These are phyloP conservation scores for Yponomeuta cagnagella DNA, from an alignment of 2,888 invertebrate genomes.

Conservation along the genomic window DNA sequence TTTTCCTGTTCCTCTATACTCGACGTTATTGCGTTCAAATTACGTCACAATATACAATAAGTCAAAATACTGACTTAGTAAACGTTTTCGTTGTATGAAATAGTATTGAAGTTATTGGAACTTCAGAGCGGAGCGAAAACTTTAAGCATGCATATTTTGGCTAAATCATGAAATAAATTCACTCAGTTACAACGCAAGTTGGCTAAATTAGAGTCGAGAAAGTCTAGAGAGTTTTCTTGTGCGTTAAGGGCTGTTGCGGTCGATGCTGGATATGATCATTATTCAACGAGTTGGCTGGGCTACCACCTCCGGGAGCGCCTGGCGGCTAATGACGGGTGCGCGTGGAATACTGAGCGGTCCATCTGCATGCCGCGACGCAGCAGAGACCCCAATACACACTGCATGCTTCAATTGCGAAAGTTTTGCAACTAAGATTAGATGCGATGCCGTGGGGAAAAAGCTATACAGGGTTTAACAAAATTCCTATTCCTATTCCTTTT, in stretches of 20 bases:
- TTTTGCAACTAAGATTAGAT: constrained; percentile 1
- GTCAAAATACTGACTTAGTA: too few relatives aligned
- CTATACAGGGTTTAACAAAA: not conserved
- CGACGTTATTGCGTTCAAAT: too few relatives aligned
- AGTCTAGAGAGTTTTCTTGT: not conserved
- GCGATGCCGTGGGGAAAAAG: not conserved
- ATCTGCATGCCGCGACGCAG: constrained; percentile 21
- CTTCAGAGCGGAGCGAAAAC: too few relatives aligned
- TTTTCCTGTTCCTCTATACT: constrained; percentile 22
- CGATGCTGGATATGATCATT: not conserved
- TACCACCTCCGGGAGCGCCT: constrained; percentile 23
- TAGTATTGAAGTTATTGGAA: too few relatives aligned
- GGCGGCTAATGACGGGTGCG: constrained; percentile 63
- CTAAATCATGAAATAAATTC: too few relatives aligned
- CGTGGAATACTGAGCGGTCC: constrained; percentile 59
- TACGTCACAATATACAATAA: too few relatives aligned
- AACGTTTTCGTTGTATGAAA: too few relatives aligned
- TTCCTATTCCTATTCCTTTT: too few relatives aligned
- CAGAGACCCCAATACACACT: constrained; percentile 18
- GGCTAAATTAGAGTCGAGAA: too few relatives aligned
- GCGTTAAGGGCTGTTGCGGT: not conserved
- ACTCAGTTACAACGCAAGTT: too few relatives aligned
- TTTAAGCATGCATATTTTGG: too few relatives aligned
- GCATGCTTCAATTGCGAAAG: not conserved
- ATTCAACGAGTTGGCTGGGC: not conserved